Evolutionary conservation across 2,888 invertebrate species (phyloP), one percentile per base, ranked within the genome.

Genomic region (Napeogenes sylphis): DNA sequence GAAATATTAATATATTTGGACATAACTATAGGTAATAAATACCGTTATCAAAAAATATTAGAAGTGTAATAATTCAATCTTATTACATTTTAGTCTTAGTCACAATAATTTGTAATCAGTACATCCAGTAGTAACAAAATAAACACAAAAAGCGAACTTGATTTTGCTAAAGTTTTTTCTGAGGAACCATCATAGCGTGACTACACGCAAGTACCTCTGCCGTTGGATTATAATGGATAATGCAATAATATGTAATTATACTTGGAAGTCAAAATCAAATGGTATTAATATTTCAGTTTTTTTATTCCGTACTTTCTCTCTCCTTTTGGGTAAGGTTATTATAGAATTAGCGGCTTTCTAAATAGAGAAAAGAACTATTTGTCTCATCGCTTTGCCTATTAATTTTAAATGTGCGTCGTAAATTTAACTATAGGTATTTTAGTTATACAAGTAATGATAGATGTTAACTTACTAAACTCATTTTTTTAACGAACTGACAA

Each of bases 141-240:
- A 21, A 21, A 21, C 21, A 58, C 55, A 61, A 63, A 47, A 61
- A 65, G 56, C 60, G 61, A 62, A 62, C 56, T 59, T 55, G 60
- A 45, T 60, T 65, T 56, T 56, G 60, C 55, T 56, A 51, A 33
- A 47, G 58, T 67, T 67, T 69, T 67, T 65, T 59, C 61, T 67
- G 67, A 62, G 70, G 64, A 67, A 58, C 65, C 76, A 75, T 62
- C 75, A 75, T 80, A 71, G 76, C 83, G 80, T 82, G 82, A 77
- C 80, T 74, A 68, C 78, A 80, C 77, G 80, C 78, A 68, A 76
- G 75, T 72, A 67, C 70, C 68, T 71, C n/a, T 1, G 21, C 21
- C 21, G 21, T 21, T 21, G 21, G 72, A 74, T 72, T 72, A 70
- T 70, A 66, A 61, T 66, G 61, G 68, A 69, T 73, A 73, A 70